Evolutionary conservation across 2,797 vertebrate species (phyloP).

Genomic region (Mormyrops boulengeri): DNA sequence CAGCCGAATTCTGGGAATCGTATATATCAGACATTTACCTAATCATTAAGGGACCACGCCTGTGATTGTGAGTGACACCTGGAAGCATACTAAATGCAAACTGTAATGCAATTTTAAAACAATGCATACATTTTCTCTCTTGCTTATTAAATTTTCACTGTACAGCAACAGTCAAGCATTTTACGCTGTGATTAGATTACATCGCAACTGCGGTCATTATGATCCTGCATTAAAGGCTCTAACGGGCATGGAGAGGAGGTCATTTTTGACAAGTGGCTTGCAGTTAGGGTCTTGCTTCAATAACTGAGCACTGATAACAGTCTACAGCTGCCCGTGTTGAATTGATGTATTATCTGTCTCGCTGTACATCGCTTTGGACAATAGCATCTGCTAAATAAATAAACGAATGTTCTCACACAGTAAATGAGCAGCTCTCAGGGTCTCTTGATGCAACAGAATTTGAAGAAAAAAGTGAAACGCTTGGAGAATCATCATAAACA

Average conservation of each 20-base stretch:
- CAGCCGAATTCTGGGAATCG: background rate
- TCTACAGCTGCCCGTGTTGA: background rate
- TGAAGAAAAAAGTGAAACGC: background rate
- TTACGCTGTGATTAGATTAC: constrained; percentile 31
- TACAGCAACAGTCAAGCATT: constrained; percentile 30
- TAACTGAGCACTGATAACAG: background rate
- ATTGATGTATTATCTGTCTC: background rate
- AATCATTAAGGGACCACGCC: background rate
- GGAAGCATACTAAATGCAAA: constrained; percentile 12
- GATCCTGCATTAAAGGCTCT: constrained; percentile 31
- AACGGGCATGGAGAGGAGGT: constrained; percentile 17
- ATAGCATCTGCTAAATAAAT: background rate
- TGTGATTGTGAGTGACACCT: background rate
- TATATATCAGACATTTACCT: background rate
- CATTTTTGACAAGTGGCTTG: background rate
- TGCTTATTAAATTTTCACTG: constrained; percentile 30
- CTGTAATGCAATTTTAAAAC: constrained; percentile 33
- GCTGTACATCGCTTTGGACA: background rate
- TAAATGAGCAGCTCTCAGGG: background rate
- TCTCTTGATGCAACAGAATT: background rate
- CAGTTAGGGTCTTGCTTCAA: background rate
- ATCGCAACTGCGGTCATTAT: constrained; percentile 20
- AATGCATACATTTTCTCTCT: constrained; percentile 24
- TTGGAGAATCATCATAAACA: background rate
- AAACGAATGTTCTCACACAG: constrained; percentile 6